Percentiles rank a stretch among this genome's conserved stretches.
phyloP scores from a whole-genome alignment of 2,888 invertebrate genomes.

The Ethmia dodecea region DNA sequence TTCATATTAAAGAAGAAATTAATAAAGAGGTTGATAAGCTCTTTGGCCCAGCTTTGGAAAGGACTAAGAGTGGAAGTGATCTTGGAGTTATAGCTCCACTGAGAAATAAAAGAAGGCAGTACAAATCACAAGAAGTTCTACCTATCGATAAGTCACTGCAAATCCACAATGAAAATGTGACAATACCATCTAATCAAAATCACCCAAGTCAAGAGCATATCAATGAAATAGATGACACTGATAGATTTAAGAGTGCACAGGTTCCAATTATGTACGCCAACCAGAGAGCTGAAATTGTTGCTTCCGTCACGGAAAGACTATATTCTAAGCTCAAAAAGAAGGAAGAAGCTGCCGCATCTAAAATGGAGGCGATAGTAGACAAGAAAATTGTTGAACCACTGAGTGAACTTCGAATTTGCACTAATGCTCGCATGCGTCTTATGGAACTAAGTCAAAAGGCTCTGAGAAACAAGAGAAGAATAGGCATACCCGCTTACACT shows the following conservation, averaged over 20 bases:
- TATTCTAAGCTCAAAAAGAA: constrained; percentile 78
- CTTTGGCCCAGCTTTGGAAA: constrained; percentile 56
- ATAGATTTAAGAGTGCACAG: constrained; percentile 34
- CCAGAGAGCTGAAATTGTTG: constrained; percentile 82
- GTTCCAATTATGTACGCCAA: constrained; percentile 55
- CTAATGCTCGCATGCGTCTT: constrained; percentile 76
- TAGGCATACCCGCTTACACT: constrained; percentile 74
- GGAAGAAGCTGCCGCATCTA: constrained; percentile 60
- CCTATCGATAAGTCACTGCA: constrained; percentile 35
- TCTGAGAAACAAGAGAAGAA: constrained; percentile 66
- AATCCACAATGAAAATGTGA: background rate
- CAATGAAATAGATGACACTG: constrained; percentile 23
- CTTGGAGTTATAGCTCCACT: constrained; percentile 56
- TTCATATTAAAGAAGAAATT: constrained; percentile 49
- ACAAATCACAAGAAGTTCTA: constrained; percentile 66
- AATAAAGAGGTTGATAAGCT: constrained; percentile 62
- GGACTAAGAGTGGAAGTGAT: constrained; percentile 63
- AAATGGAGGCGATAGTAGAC: constrained; percentile 58
- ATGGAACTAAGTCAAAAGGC: constrained; percentile 79
- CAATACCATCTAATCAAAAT: background rate
- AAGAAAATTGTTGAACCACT: constrained; percentile 61
- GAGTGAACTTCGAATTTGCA: constrained; percentile 76
- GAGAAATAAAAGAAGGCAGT: constrained; percentile 58
- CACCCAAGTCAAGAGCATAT: constrained; percentile 29
- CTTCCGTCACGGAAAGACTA: constrained; percentile 82